Base-by-base conservation (phyloP, 2,113 vertebrate genomes). In the Bolborhynchus lineola region DNA sequence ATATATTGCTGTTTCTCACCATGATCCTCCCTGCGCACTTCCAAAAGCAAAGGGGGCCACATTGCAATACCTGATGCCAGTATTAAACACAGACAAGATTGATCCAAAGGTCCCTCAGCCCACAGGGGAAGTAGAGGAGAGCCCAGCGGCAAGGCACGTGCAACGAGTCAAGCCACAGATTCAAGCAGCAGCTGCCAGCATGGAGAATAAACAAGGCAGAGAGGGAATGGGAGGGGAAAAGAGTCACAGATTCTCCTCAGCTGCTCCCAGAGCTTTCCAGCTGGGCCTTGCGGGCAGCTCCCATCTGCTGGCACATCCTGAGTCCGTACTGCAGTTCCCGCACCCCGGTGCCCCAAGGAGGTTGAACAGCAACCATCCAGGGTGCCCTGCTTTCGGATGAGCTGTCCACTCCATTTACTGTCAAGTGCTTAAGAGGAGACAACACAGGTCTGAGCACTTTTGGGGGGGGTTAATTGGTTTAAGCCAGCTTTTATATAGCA, bases 281-380 rank as follows among this genome's bases (percentile, higher is more conserved):
- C 90, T 78, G 64, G 70, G 83, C 88, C 86, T 57, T 53, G 82
- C 33, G 29, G 96, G 91, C 93, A 95, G 89, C 88, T 90, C 85
- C 97, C 95, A 94, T 95, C 95, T 95, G 93, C 47, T 16, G n/a
- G 80, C 94, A 97, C 92, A 85, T 37, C 49, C 50, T 8, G 44
- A 59, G 92, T 85, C 93, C 49, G 17, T 17, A 13, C 57, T 59
- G 57, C 57, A 35, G 57, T 21, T 59, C 57, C 57, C 3, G 1
- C 57, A 23, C 24, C 57, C 33, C 6, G 9, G 13, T 59, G 52
- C 68, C 55, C 80, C 76, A 37, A 18, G 82, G 79, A 85, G 46
- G 47, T 17, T 7, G 11, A 39, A 35, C 46, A n/a, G 60, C 81
- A 50, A n/a, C 77, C 21, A 18, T 24, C 70, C 83, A 2, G 60